These are phyloP conservation scores for Aplysia californica DNA, from an alignment of 1,140 invertebrate genomes.

Conservation along the genomic window DNA sequence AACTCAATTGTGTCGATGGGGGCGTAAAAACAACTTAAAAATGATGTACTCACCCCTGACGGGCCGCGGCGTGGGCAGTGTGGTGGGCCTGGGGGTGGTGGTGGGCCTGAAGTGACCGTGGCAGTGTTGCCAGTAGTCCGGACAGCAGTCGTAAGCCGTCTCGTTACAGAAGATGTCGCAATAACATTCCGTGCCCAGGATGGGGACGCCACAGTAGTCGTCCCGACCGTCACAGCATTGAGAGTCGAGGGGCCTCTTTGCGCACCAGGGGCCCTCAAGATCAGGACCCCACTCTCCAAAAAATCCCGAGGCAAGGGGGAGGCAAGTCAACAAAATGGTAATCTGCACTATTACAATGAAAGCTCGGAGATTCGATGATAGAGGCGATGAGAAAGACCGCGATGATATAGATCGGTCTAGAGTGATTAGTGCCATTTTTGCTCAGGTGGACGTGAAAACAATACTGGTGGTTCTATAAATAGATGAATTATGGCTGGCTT, in stretches of 20 bases:
- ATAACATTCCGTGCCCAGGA: conserved; percentile 84
- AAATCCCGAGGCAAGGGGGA: neutral
- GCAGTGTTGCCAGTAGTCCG: conserved; percentile 84
- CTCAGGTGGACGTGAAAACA: too few relatives aligned
- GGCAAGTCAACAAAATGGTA: neutral
- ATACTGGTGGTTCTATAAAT: neutral
- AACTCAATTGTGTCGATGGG: too few relatives aligned
- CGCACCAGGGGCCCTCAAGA: conserved; percentile 50
- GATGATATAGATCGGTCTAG: neutral
- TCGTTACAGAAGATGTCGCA: conserved; percentile 92
- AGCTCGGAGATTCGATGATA: neutral
- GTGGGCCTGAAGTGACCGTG: conserved; percentile 63
- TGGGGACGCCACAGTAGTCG: conserved; percentile 82
- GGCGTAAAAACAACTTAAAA: too few relatives aligned
- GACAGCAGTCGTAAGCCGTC: conserved; percentile 82
- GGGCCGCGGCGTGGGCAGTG: conserved; percentile 17
- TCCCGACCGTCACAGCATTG: conserved; percentile 77
- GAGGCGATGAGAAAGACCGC: neutral
- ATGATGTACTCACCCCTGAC: too few relatives aligned
- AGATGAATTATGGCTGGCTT: neutral
- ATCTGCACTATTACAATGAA: neutral
- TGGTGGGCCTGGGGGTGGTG: conserved; percentile 24
- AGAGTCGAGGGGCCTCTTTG: conserved; percentile 33
- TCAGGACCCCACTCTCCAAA: conserved; percentile 47
- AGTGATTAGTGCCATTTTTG: too few relatives aligned